Base-by-base conservation (phyloP, 2,888 invertebrate species). In the Hyposoter dolosus region DNA sequence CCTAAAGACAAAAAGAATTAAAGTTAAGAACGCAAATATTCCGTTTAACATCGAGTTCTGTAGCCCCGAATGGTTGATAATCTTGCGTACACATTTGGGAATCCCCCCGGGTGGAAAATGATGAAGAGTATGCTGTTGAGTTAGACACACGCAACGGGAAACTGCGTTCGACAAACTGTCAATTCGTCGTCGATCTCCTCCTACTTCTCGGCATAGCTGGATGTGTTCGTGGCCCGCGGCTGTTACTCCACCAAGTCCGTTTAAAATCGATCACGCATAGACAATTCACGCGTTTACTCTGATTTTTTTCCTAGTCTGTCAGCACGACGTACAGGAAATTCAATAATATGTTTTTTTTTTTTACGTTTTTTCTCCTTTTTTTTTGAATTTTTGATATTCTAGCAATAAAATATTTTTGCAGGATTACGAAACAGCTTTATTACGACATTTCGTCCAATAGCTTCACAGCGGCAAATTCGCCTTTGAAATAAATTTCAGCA, bases 151-250 rank as follows among this genome's bases (percentile, higher is more conserved):
- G 77, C 69, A 66, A 63, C 45, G 23, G 40, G 47, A 35, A 28
- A 77, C 93, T 93, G 93, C 90, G 91, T 93, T 93, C 92, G 93
- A 93, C 93, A 92, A 90, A 91, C 90, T 93, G 93, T 93, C 93
- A 93, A 93, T 93, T 93, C 92, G 91, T 87, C 87, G 87, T 88
- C 87, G 88, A 88, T 90, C 72, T 82, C 74, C 81, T 53, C 75
- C 83, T 88, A 90, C 87, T 76, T 88, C 63, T 60, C 75, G 28
- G 60, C 43, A 10, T 63, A 1, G 32, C 65, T 63, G 12, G 15
- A 35, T 69, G 43, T 68, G n/a, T 50, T 84, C 63, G 72, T 75
- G 72, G 77, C 72, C 84, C 53, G 79, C 80, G 82, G 83, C 84
- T 63, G 47, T 88, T 87, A 85, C 47, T 47, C 10, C 53, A 88